Evolutionary conservation across 1,140 invertebrate genomes (phyloP).

Genomic region (Polypedilum pembai): DNA sequence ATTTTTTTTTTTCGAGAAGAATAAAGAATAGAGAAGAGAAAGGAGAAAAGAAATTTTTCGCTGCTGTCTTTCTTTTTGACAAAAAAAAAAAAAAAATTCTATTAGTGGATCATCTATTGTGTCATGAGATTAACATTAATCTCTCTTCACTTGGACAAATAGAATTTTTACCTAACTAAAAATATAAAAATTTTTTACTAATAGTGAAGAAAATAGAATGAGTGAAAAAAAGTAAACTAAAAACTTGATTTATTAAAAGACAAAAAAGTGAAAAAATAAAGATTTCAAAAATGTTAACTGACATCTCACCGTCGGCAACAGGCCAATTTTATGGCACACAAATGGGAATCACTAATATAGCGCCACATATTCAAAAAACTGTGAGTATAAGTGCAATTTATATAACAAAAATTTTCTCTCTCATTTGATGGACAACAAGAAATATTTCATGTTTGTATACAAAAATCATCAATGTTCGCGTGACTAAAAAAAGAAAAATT

Average conservation of each 20-base stretch:
- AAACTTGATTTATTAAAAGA: slow-evolving; percentile 31
- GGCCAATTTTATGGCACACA: slow-evolving; percentile 50
- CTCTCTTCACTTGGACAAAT: neutral
- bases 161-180: neutral
- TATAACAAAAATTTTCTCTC: neutral
- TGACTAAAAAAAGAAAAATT: slow-evolving; percentile 24
- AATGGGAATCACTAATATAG: slow-evolving; percentile 48
- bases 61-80: neutral
- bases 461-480: slow-evolving; percentile 21
- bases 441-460: slow-evolving; percentile 27
- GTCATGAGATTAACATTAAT: slow-evolving; percentile 13
- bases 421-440: slow-evolving; percentile 22
- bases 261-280: slow-evolving; percentile 31
- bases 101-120: slow-evolving; percentile 17
- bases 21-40: neutral
- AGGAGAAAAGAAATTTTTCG: neutral
- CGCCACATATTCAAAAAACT: slow-evolving; percentile 42
- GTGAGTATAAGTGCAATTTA: slow-evolving; percentile 37
- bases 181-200: slow-evolving; percentile 28
- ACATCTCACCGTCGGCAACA: slow-evolving; percentile 48
- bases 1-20: neutral
- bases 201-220: slow-evolving; percentile 5
- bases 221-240: slow-evolving; percentile 29
- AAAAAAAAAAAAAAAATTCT: neutral
- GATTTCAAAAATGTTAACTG: slow-evolving; percentile 45